Base-by-base conservation (phyloP, 1,140 invertebrate species). In the Propsilocerus akamusi region DNA sequence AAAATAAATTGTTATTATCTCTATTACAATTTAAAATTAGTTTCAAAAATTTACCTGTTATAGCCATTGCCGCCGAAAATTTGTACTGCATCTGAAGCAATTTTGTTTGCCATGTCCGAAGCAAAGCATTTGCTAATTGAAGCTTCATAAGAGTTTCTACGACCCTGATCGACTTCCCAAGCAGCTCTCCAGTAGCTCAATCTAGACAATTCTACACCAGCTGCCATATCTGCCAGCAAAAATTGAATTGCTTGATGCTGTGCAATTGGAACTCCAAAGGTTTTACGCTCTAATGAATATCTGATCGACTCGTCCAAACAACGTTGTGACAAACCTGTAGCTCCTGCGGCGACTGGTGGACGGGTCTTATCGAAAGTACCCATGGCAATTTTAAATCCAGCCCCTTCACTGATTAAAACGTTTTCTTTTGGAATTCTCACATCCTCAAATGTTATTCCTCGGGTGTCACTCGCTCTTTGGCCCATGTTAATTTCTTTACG, bases 401-500 rank as follows among this genome's bases (percentile, higher is more conserved):
- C 63, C 14, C 76, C 77, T 64, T 68, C 63, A 32, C 55, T 57
- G 14, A 65, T 62, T 3, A 80, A 57, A 20, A 81, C 68, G 68
- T 81, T 81, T 62, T 76, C 73, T 55, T 70, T 68, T 17, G 79
- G 79, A 3, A 82, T 75, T n/a, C 70, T 58, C 3, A 83, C 79
- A 64, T 83, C 77, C 61, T 83, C 80, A 65, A 82, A 81, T 10
- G 81, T 89, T 41, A 93, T 77, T 53, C 81, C 87, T 55, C 84
- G 68, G 0, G 88, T 93, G 57, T 90, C 85, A 1, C 86, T 89
- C 50, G 82, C 81, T 57, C 83, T 70, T 67, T 92, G 88, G 23
- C 88, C 86, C 86, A 91, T 88, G 60, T 89, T 92, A 49, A 75
- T 69, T 71, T 88, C 86, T 72, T 96, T 96, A 59, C 87, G 75